phyloP scores from a whole-genome alignment of 2,797 vertebrate genomes.

The Lutjanus campechanus region DNA sequence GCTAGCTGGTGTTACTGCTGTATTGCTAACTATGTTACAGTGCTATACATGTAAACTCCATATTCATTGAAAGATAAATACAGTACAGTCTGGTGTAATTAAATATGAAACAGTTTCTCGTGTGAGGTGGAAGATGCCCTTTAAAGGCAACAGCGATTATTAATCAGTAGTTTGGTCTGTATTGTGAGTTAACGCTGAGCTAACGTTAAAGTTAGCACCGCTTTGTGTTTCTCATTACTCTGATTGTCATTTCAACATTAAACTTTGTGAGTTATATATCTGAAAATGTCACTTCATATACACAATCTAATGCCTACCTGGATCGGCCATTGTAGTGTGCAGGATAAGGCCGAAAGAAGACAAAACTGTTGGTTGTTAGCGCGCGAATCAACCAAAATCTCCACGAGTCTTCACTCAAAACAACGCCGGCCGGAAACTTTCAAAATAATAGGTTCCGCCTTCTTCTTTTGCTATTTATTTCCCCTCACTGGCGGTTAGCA shows the following conservation, averaged over 20 bases:
- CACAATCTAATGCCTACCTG: constrained; percentile 45
- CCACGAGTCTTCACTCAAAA: constrained; percentile 52
- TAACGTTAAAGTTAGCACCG: constrained; percentile 16
- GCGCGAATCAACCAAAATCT: background rate
- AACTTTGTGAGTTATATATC: accelerated
- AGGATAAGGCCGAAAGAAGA: background rate
- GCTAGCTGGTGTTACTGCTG: background rate
- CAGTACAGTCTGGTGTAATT: background rate
- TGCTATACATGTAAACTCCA: too few species aligned
- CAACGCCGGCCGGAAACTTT: constrained; percentile 63
- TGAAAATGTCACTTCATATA: accelerated
- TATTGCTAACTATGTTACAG: background rate
- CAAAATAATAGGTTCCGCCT: constrained; percentile 26
- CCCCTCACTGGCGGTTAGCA: background rate
- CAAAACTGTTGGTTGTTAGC: background rate
- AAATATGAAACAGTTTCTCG: background rate
- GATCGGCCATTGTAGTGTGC: constrained; percentile 54
- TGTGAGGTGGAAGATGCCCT: background rate
- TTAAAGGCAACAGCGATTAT: background rate
- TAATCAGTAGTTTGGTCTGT: background rate
- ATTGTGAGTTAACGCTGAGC: background rate
- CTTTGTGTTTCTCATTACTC: background rate
- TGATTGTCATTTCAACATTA: accelerated
- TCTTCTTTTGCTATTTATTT: background rate
- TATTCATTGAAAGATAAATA: background rate